Percentiles rank a stretch among this genome's conserved stretches.
Evolutionary conservation across 1,140 invertebrate species (phyloP).

Genomic region (Eurosta solidaginis): DNA sequence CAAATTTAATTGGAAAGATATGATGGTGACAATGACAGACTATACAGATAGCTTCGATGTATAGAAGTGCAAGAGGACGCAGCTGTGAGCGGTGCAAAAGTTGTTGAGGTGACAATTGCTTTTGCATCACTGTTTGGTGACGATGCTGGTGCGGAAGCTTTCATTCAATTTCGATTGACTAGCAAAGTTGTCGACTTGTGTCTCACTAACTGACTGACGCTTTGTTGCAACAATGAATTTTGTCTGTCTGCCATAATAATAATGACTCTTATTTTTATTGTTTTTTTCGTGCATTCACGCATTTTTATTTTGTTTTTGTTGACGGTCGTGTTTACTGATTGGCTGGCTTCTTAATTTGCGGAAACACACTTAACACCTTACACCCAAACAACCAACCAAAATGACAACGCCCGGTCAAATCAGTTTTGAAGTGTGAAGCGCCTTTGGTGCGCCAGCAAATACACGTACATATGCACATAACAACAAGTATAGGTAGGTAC

Average conservation of each 20-base stretch:
- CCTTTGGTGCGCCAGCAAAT: not conserved
- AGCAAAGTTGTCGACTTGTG: not conserved
- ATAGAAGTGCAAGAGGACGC: not conserved
- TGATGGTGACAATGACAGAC: slow-evolving; percentile 42
- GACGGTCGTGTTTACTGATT: slow-evolving; percentile 31
- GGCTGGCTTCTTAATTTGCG: slow-evolving; percentile 38
- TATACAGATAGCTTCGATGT: too few species aligned
- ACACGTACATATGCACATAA: not conserved
- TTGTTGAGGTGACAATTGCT: not conserved
- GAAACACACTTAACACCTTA: slow-evolving; percentile 34
- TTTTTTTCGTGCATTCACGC: not conserved
- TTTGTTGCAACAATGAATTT: not conserved
- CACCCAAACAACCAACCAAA: too few species aligned
- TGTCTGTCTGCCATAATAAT: not conserved
- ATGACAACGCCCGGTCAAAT: slow-evolving; percentile 20
- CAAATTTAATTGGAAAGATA: slow-evolving; percentile 58
- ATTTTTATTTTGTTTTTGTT: not conserved
- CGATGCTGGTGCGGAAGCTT: slow-evolving; percentile 17
- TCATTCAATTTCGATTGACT: not conserved
- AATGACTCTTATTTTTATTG: not conserved
- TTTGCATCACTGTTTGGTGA: not conserved
- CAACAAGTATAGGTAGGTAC: not conserved
- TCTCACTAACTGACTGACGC: not conserved
- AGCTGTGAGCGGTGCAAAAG: not conserved
- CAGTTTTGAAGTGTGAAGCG: slow-evolving; percentile 29